These are phyloP conservation scores for Drosophila sp. DNA, from an alignment of 1,140 invertebrate genomes.

Conservation along the genomic window DNA sequence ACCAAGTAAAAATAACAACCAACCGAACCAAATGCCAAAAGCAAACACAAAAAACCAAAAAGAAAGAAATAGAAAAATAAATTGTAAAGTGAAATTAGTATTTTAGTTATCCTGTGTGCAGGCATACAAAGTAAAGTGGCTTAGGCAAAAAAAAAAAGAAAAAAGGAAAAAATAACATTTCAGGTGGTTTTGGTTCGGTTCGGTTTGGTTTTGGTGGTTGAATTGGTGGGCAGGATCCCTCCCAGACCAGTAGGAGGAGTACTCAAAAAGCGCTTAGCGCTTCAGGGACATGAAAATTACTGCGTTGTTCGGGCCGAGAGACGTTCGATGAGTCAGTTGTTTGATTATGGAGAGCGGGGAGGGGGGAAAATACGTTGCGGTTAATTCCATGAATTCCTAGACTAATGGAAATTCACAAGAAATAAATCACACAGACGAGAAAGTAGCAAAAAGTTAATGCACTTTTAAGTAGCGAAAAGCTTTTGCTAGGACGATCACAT, in stretches of 20 bases:
- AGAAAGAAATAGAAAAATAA: constrained; percentile 65
- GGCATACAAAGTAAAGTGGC: constrained; percentile 41
- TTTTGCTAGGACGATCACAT: too few relatives aligned
- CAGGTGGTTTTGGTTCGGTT: constrained; percentile 25
- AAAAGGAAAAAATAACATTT: constrained; percentile 41
- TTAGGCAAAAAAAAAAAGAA: constrained; percentile 17
- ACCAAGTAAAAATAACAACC: constrained; percentile 79
- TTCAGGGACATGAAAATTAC: constrained; percentile 44
- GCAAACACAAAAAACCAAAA: constrained; percentile 66
- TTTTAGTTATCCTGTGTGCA: constrained; percentile 77
- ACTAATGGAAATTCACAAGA: neutral
- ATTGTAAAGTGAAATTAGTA: constrained; percentile 82
- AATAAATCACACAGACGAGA: neutral
- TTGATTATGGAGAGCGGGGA: constrained; percentile 9
- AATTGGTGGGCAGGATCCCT: constrained; percentile 8
- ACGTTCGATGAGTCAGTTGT: constrained; percentile 33
- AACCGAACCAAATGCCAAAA: constrained; percentile 65
- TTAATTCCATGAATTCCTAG: constrained; percentile 5
- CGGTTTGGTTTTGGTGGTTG: constrained; percentile 5
- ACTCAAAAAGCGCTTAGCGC: constrained; percentile 60
- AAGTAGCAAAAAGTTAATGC: neutral
- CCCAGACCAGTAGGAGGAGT: constrained; percentile 23
- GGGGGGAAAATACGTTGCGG: neutral
- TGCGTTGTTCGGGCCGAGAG: constrained; percentile 41
- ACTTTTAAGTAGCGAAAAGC: too few relatives aligned